phyloP scores from a whole-genome alignment of 2,888 invertebrate species.

The Ernsta delagoae region DNA sequence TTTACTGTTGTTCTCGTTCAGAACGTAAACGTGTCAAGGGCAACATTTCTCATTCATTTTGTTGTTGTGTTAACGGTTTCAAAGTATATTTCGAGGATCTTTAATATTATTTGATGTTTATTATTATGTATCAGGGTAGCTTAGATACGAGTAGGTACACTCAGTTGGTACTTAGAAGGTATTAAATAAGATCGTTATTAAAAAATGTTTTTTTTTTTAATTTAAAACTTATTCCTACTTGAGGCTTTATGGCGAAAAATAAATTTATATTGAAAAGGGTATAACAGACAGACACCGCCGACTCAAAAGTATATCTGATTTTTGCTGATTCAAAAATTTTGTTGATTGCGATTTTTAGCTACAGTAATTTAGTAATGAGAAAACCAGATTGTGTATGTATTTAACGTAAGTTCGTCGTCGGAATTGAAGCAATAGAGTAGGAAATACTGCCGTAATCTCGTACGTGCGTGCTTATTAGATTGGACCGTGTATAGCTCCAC shows the following conservation, averaged over 20 bases:
- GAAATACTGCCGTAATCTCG: slow-evolving; percentile 43
- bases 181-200: no score
- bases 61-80: background rate
- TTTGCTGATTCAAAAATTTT: slow-evolving; percentile 6
- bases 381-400: slow-evolving; percentile 23
- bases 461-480: slow-evolving; percentile 60
- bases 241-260: background rate
- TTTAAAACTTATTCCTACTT: background rate
- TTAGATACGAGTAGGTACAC: no score
- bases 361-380: slow-evolving; percentile 15
- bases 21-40: slow-evolving; percentile 24
- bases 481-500: slow-evolving; percentile 71
- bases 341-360: slow-evolving; percentile 8
- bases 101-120: no score
- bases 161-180: no score
- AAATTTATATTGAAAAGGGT: slow-evolving; percentile 11
- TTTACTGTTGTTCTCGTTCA: slow-evolving; percentile 40
- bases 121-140: no score
- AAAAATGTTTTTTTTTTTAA: no score
- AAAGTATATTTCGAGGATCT: no score
- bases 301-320: background rate
- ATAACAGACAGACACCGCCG: background rate
- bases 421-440: slow-evolving; percentile 48
- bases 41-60: background rate
- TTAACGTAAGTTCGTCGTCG: slow-evolving; percentile 37